phyloP scores from a whole-genome alignment of 2,113 vertebrate genomes.

The Urocynchramus pylzowi region DNA sequence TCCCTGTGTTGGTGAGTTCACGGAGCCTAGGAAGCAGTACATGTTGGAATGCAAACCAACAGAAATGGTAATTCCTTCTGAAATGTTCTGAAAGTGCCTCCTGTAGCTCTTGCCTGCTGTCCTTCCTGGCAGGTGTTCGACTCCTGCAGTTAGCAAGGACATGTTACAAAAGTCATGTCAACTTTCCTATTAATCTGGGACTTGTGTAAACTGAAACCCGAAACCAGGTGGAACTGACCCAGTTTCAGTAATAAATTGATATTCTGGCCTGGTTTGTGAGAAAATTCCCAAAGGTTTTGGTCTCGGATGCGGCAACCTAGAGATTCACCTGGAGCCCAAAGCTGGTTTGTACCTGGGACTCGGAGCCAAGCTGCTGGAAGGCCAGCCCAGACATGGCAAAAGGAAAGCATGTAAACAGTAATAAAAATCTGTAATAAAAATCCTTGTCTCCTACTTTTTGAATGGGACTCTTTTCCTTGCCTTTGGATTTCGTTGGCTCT shows the following conservation, averaged over 20 bases:
- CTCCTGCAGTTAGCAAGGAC: neutral
- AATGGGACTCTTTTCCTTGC: neutral
- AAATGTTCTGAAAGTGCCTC: rapidly evolving
- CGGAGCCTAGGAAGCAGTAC: neutral
- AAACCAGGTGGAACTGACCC: constrained; percentile 23
- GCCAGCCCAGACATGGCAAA: neutral
- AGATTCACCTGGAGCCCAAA: neutral
- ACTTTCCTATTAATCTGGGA: constrained; percentile 24
- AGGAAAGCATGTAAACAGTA: neutral
- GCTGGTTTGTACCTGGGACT: neutral
- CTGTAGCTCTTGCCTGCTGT: neutral
- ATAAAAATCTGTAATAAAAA: neutral
- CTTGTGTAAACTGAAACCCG: constrained; percentile 24
- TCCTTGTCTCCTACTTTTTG: neutral
- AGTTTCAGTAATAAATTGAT: constrained; percentile 26
- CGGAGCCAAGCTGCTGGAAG: rapidly evolving
- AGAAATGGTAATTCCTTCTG: rapidly evolving
- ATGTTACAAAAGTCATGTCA: constrained; percentile 1
- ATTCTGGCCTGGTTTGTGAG: neutral
- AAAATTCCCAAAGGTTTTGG: neutral
- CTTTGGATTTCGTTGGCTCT: neutral
- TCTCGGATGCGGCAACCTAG: neutral
- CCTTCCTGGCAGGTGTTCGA: neutral
- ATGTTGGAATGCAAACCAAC: neutral
- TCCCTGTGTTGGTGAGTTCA: neutral